Percentiles rank a stretch among this genome's conserved stretches.
phyloP scores from a whole-genome alignment of 2,113 vertebrate genomes.

The Megaptera novaeangliae region DNA sequence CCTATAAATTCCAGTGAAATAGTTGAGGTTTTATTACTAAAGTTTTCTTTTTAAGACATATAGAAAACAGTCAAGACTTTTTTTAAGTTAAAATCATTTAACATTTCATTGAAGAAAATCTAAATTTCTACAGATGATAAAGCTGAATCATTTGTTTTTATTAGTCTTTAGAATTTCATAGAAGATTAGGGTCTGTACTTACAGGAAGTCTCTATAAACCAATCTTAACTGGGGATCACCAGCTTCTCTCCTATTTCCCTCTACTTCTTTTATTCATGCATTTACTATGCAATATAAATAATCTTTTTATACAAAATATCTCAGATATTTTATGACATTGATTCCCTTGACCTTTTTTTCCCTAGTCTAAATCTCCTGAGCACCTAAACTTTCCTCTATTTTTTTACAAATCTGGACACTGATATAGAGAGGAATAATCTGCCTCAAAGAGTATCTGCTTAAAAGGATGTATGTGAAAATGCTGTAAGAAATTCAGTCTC shows the following conservation, averaged over 20 bases:
- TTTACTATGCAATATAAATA: neutral
- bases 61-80: neutral
- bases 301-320: neutral
- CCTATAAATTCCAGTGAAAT: conserved; percentile 9
- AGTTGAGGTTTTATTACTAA: conserved; percentile 17
- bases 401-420: neutral
- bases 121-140: neutral
- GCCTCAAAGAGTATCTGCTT: neutral
- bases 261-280: neutral
- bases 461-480: neutral
- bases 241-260: neutral
- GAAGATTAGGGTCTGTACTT: neutral
- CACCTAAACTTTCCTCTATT: neutral
- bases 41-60: conserved; percentile 19
- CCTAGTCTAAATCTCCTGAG: neutral
- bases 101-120: neutral
- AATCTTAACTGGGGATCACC: neutral
- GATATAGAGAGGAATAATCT: neutral
- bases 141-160: neutral
- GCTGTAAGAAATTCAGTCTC: neutral
- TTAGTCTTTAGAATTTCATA: neutral
- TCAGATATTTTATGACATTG: neutral
- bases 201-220: neutral
- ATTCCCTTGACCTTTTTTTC: neutral
- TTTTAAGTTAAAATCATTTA: neutral